Evolutionary conservation across 2,113 vertebrate species (phyloP), one percentile per base, ranked within the genome.

Genomic region (Sarotherodon lohbergeri): DNA sequence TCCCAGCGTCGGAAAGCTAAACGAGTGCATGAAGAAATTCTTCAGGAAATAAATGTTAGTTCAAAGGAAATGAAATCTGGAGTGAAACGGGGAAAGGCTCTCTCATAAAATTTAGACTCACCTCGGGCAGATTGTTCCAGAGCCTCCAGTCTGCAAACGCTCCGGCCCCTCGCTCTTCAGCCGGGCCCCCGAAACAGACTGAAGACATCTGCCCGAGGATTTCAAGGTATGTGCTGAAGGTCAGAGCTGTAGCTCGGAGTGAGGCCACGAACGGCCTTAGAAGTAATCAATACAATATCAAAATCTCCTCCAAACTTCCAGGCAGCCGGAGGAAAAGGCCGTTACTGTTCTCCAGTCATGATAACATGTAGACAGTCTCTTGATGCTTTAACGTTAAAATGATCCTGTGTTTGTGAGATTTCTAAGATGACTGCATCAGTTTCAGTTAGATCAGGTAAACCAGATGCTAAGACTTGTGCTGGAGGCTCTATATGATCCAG

Each of bases 41-140:
- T 46, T 14, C n/a, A 46, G 68, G 41, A 46, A 46, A 73, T 41
- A 73, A 17, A 73, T 29, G 9, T 19, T 17, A 29, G 71, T 32
- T 50, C 27, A 78, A 19, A 78, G 43, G 24, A 73, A 63, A 63
- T 63, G 2, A 63, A 73, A 73, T 46, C 68, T 73, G 0, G 2
- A 46, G 66, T 46, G 34, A 68, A 68, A 66, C 6, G 10, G 61
- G 17, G 61, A 39, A 5, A n/a, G 61, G 61, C 61, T n/a, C 17
- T 1, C 32, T 0, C 61, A 8, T 66, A 66, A 66, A 66, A 0
- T 10, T 13, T 12, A 1, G 16, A 4, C 8, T 34, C 36, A 17
- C 39, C 71, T 29, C 71, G 1, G 71, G 39, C 41, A 48, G 71
- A 52, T 32, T n/a, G 71, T 32, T 78, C 16, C 43, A 73, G 1